Base-by-base conservation (phyloP, 2,113 vertebrate species). In the Pteruthius melanotis region DNA sequence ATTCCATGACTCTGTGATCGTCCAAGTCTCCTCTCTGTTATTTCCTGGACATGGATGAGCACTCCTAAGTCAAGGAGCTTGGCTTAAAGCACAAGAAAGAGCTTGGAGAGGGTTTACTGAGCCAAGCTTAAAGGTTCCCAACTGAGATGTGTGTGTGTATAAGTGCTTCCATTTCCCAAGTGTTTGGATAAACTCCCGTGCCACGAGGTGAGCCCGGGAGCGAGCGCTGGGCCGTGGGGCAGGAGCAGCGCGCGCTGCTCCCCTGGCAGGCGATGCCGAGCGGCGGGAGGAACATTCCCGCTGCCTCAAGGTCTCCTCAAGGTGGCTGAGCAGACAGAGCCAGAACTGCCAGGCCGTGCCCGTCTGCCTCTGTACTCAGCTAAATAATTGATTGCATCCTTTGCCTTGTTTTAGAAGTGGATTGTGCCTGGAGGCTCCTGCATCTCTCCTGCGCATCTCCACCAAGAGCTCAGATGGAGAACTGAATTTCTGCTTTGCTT, bases 261-360 rank as follows among this genome's bases (percentile, higher is more conserved):
- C 61, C 66, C 52, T 15, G 57, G 26, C 37, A 37, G 39, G 42
- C 3, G 28, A 28, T 45, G 87, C 54, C 0, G 3, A 57, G 54
- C 0, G 0, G 7, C 23, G 1, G 59, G 49, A 93, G 69, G 61
- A 90, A 31, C 63, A 11, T 6, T 69, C 79, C 27, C 7, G 35
- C 71, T 75, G 63, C 31, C 53, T 54, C 83, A 95, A 92, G 94
- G 88, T 83, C 94, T 90, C 23, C 71, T 92, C 68, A 94, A 94
- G 93, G 94, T 81, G 86, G 71, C 71, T 93, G 71, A 50, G 89
- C 3, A 96, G 93, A 94, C 92, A 93, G 54, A 31, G 61, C 3
- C n/a, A n/a, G 23, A 45, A 16, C 66, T 50, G 75, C 71, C 86
- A 77, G 0, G 14, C 57, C 1, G 0, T 56, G 71, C 71, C 71